Conservation (phyloP, 2,888 invertebrate genomes). For the Frankliniella fusca region DNA sequence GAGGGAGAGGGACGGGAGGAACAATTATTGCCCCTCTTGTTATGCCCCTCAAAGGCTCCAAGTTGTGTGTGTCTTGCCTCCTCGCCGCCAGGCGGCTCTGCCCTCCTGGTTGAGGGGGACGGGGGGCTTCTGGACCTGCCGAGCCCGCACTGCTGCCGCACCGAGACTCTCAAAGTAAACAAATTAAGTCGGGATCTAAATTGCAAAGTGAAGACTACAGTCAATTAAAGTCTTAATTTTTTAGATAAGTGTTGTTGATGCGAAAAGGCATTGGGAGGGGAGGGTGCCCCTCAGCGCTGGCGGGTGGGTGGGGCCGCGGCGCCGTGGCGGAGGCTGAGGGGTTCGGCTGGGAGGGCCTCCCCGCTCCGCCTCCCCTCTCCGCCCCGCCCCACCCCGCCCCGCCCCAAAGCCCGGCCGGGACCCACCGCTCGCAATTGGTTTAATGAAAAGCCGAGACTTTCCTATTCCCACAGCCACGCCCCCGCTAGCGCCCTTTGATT, state of each 20-base stretch:
- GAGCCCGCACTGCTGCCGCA: not conserved
- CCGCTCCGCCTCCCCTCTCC: too few relatives aligned
- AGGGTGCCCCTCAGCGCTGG: not conserved
- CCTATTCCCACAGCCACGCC: not conserved
- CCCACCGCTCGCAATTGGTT: conserved; percentile 13
- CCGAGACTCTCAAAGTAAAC: not conserved
- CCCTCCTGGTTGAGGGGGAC: not conserved
- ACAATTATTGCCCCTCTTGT: conserved; percentile 25
- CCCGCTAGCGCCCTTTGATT: not conserved
- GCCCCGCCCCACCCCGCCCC: too few relatives aligned
- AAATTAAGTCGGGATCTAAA: conserved; percentile 17
- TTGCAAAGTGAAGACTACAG: conserved; percentile 15
- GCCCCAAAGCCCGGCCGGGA: not conserved
- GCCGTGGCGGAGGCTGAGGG: not conserved
- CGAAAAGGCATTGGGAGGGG: not conserved
- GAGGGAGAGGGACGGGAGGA: conserved; percentile 33
- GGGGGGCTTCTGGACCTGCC: not conserved
- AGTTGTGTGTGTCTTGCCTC: conserved; percentile 18
- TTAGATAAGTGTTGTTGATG: conserved; percentile 23
- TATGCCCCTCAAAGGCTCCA: not conserved
- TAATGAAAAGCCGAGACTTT: conserved; percentile 25
- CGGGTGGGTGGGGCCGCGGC: not conserved
- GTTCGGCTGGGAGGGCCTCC: not conserved
- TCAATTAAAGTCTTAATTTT: conserved; percentile 25
- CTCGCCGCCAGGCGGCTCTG: not conserved